phyloP scores from a whole-genome alignment of 2,797 vertebrate genomes.

The Kryptolebias ocellatus region DNA sequence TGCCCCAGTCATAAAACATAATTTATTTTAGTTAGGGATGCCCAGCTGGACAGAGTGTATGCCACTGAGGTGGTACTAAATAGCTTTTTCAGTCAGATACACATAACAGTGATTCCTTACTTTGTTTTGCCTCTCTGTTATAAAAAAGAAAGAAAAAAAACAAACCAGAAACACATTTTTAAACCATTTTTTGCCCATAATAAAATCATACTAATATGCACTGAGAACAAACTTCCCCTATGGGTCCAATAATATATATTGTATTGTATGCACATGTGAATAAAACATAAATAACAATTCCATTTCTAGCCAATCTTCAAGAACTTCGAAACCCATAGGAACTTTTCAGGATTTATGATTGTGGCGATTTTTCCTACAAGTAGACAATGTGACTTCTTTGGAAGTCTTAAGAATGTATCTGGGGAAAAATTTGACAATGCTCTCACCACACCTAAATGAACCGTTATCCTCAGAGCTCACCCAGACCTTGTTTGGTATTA shows the following conservation, averaged over 20 bases:
- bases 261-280: background rate
- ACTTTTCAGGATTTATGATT: conserved; percentile 35
- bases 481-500: conserved; percentile 73
- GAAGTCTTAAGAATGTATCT: conserved; percentile 54
- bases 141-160: background rate
- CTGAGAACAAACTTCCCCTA: no score
- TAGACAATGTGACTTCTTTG: conserved; percentile 33
- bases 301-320: conserved; percentile 13
- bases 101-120: conserved; percentile 38
- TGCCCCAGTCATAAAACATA: conserved; percentile 62
- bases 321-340: conserved; percentile 6
- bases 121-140: conserved; percentile 10
- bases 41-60: conserved; percentile 52
- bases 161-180: no score
- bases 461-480: conserved; percentile 68
- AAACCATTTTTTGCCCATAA: no score
- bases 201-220: no score
- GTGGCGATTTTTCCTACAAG: conserved; percentile 22
- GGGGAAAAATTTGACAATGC: conserved; percentile 59
- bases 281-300: conserved; percentile 3
- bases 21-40: conserved; percentile 77
- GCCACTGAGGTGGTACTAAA: conserved; percentile 55
- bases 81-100: conserved; percentile 46
- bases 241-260: no score
- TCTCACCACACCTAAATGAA: conserved; percentile 71